These are phyloP conservation scores for Nettapus auritus DNA, from an alignment of 2,113 vertebrate species.

Conservation along the genomic window DNA sequence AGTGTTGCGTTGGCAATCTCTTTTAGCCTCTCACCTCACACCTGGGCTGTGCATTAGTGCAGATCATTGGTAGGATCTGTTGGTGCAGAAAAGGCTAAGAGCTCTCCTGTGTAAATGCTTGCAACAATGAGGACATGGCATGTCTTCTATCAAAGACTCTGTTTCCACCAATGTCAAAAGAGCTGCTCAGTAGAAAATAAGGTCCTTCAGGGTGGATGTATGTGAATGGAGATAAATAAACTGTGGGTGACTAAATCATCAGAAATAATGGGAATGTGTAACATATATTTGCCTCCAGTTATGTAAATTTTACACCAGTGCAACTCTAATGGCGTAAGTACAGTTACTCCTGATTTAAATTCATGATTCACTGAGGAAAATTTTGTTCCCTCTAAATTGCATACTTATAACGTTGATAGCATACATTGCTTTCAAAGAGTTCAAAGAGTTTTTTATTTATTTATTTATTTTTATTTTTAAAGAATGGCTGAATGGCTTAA, in stretches of 20 bases:
- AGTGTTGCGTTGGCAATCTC: neutral
- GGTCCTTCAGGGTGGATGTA: neutral
- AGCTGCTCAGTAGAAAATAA: neutral
- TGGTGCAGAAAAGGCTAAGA: neutral
- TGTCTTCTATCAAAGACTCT: neutral
- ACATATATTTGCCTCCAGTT: accelerated
- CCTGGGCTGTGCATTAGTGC: neutral
- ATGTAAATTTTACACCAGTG: neutral
- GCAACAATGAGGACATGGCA: neutral
- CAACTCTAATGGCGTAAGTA: neutral
- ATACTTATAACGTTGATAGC: neutral
- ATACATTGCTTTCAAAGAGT: neutral
- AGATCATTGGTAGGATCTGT: accelerated
- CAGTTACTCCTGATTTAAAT: neutral
- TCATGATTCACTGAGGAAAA: neutral
- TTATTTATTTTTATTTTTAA: neutral
- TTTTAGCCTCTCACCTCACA: neutral
- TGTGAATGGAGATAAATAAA: neutral
- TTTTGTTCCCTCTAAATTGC: neutral
- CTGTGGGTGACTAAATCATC: neutral
- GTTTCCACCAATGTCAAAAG: neutral
- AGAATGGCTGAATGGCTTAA: neutral
- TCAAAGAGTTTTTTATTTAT: neutral
- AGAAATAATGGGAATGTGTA: neutral
- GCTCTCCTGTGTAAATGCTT: neutral